Evolutionary conservation across 1,140 invertebrate genomes (phyloP).

Genomic region (Ectropis grisescens): DNA sequence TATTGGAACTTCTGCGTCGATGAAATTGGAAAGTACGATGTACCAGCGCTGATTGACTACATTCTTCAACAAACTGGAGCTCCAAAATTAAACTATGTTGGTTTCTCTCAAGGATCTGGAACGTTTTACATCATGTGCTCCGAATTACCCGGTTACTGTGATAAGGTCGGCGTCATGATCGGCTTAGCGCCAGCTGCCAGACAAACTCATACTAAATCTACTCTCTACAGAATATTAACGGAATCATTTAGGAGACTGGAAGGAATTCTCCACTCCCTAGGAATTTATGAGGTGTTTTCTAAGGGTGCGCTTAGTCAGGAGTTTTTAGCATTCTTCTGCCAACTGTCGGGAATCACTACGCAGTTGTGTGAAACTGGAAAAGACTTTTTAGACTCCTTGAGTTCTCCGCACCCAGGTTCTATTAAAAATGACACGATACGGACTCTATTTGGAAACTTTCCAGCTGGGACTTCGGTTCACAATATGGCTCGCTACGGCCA

Average conservation of each 20-base stretch:
- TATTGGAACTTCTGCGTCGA: slow-evolving; percentile 74
- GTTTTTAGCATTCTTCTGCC: slow-evolving; percentile 27
- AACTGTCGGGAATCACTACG: slow-evolving; percentile 12
- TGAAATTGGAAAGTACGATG: slow-evolving; percentile 80
- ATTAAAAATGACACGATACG: slow-evolving; percentile 7
- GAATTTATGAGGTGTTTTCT: slow-evolving; percentile 24
- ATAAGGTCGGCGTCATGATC: slow-evolving; percentile 34
- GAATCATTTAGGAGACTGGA: slow-evolving; percentile 13
- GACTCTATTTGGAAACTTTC: slow-evolving; percentile 71
- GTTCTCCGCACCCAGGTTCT: slow-evolving; percentile 2
- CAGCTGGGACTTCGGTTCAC: slow-evolving; percentile 77
- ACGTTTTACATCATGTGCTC: slow-evolving; percentile 41
- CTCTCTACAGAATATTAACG: slow-evolving; percentile 12
- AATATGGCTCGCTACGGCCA: slow-evolving; percentile 75
- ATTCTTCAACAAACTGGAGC: slow-evolving; percentile 66
- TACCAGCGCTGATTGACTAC: slow-evolving; percentile 81
- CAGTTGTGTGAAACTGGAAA: slow-evolving; percentile 14
- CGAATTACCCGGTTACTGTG: slow-evolving; percentile 35
- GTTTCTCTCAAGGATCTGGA: slow-evolving; percentile 74
- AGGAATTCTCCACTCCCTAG: slow-evolving; percentile 6
- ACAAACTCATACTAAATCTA: slow-evolving; percentile 29
- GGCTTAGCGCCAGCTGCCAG: slow-evolving; percentile 34
- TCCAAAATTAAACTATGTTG: slow-evolving; percentile 70
- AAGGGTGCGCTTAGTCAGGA: slow-evolving; percentile 24
- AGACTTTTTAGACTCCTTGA: slow-evolving; percentile 14